Evolutionary conservation across 2,797 vertebrate species (phyloP).

Genomic region (Spinibarbus caldwelli): DNA sequence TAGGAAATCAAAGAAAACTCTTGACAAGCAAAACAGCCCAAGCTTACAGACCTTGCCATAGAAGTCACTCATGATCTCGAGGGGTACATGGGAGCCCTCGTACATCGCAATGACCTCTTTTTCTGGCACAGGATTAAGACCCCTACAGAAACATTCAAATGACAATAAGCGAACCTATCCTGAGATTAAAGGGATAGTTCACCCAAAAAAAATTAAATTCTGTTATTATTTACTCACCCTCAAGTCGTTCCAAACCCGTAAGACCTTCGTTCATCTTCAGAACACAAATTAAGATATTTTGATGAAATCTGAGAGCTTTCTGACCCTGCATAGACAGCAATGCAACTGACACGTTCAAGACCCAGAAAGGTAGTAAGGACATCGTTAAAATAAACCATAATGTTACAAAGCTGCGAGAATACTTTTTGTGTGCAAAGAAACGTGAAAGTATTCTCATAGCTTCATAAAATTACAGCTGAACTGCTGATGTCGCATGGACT

Average conservation of each 20-base stretch:
- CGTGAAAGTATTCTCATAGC: neutral
- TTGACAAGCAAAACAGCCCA: neutral
- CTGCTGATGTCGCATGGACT: too few species aligned
- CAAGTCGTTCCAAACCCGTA: neutral
- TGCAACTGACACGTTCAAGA: neutral
- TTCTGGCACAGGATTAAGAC: conserved; percentile 90
- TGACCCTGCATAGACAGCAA: too few species aligned
- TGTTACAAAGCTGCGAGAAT: neutral
- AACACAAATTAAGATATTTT: neutral
- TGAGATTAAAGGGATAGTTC: neutral
- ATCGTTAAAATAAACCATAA: neutral
- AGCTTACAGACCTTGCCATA: conserved; percentile 92
- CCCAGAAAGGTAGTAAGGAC: neutral
- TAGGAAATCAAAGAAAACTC: neutral
- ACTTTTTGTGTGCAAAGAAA: neutral
- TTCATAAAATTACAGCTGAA: too few species aligned
- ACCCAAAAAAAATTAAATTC: neutral
- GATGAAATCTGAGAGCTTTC: too few species aligned
- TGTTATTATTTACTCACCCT: neutral
- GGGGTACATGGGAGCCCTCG: conserved; percentile 92
- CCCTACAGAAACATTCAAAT: conserved; percentile 76
- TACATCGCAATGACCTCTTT: conserved; percentile 98
- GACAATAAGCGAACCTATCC: too few species aligned
- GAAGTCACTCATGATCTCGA: conserved; percentile 99
- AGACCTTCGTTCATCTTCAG: neutral